Evolutionary conservation across 2,797 vertebrate genomes (phyloP), one percentile per base, ranked within the genome.

Genomic region (Mormyrus proboscirostris): DNA sequence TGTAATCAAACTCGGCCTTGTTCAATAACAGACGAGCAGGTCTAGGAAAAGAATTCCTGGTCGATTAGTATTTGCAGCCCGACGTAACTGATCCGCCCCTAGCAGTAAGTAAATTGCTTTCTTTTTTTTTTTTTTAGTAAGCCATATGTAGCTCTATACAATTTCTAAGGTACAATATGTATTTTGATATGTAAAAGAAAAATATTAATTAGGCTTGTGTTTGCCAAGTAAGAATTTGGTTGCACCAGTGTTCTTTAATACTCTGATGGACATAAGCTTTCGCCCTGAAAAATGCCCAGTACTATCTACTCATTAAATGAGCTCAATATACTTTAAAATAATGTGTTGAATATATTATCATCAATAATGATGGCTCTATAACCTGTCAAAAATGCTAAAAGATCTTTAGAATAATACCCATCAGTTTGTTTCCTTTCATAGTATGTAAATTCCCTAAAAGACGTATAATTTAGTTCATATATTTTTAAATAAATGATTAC

Each of bases 51-150:
- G n/a, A 29, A 85, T 53, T 53, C 47, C 22, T 51, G n/a, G 38
- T 79, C 73, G 73, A 79, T 79, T 44, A 44, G 73, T 79, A 79
- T 79, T 79, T 79, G 38, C 25, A 19, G 38, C 38, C 38, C 38
- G 2, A 44, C 12, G 38, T 29, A 38, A 79, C 73, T 19, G 73
- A 44, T 44, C 38, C 2, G 38, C 73, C 19, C 19, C 73, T 79
- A 79, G 73, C 73, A 79, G 41, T 79, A 44, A 79, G 38, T 44
- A 79, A 79, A 79, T 44, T 79, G 73, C 73, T 79, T 79, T 79
- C 29, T 19, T 44, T 76, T 76, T 33, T 76, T 76, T 33, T 29
- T 19, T 79, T 79, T 73, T 79, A 6, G 29, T 2, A 6, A 6
- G 33, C 73, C 19, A 16, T 76, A 76, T 76, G 73, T 79, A 79